Conservation (phyloP, 2,797 vertebrate species). For the Sebastes melanostomus region DNA sequence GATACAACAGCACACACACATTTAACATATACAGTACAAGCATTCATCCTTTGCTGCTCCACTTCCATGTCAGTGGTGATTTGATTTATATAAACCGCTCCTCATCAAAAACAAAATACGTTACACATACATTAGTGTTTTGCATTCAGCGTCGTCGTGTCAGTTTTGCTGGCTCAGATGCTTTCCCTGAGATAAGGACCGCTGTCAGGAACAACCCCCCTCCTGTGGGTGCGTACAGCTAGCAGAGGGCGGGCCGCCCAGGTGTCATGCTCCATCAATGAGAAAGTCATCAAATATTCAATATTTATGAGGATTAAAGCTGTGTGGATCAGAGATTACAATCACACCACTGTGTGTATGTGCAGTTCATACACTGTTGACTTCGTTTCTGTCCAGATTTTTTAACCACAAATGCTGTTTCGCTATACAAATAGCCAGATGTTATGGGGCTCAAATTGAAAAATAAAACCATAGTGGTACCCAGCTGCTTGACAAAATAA, state of each 20-base stretch:
- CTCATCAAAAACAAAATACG: conserved; percentile 44
- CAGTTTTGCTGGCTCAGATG: conserved; percentile 58
- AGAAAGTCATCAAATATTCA: conserved; percentile 79
- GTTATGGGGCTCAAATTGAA: conserved; percentile 7
- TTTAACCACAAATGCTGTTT: conserved; percentile 21
- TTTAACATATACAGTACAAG: neutral
- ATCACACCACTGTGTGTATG: conserved; percentile 24
- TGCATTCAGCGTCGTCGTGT: conserved; percentile 8
- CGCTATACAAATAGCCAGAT: conserved; percentile 7
- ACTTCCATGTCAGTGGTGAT: neutral
- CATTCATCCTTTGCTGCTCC: conserved; percentile 18
- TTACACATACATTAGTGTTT: conserved; percentile 24
- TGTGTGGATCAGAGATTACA: conserved; percentile 63
- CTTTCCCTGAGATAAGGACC: conserved; percentile 36
- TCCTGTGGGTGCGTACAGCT: conserved; percentile 31
- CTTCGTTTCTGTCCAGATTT: neutral
- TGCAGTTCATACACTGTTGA: neutral
- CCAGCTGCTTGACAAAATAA: neutral
- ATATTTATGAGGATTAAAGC: conserved; percentile 75
- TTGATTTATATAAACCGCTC: conserved; percentile 33
- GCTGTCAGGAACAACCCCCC: conserved; percentile 52
- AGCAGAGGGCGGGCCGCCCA: conserved; percentile 56
- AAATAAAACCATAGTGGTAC: neutral
- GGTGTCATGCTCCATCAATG: conserved; percentile 78
- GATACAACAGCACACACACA: conserved; percentile 38